phyloP scores from a whole-genome alignment of 1,140 invertebrate genomes.

The Lerema accius region DNA sequence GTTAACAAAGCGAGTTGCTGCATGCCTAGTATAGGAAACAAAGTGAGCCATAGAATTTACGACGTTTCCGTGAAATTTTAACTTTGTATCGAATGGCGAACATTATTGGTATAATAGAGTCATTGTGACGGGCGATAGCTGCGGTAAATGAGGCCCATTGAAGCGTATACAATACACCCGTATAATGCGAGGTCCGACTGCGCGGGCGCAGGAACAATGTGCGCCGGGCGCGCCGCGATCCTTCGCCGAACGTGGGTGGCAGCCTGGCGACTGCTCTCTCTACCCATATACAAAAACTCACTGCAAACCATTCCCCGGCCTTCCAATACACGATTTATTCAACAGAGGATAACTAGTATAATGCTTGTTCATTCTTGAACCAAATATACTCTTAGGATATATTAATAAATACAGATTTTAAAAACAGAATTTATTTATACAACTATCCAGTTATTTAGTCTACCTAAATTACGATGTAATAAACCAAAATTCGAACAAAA shows the following conservation, averaged over 20 bases:
- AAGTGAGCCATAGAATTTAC: constrained; percentile 60
- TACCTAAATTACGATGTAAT: too few relatives aligned
- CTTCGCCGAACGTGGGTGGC: constrained; percentile 79
- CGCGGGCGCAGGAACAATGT: constrained; percentile 70
- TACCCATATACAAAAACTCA: constrained; percentile 60
- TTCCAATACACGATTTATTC: constrained; percentile 47
- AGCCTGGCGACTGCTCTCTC: constrained; percentile 36
- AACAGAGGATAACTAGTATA: constrained; percentile 33
- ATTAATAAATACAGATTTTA: background rate
- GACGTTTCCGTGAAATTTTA: constrained; percentile 61
- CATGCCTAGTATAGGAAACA: constrained; percentile 35
- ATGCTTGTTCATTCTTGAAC: too few relatives aligned
- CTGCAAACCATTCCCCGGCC: constrained; percentile 47
- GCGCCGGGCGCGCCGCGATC: constrained; percentile 55
- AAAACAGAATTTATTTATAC: too few relatives aligned
- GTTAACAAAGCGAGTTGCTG: constrained; percentile 7
- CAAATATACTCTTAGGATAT: too few relatives aligned
- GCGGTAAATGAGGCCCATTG: constrained; percentile 74
- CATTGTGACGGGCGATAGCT: constrained; percentile 70
- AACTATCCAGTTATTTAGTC: too few relatives aligned
- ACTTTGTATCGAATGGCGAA: constrained; percentile 50
- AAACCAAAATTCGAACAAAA: too few relatives aligned
- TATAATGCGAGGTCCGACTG: constrained; percentile 71
- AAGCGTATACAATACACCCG: constrained; percentile 75
- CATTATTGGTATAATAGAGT: constrained; percentile 78